phyloP scores from a whole-genome alignment of 2,113 vertebrate genomes.

The Silurus meridionalis region DNA sequence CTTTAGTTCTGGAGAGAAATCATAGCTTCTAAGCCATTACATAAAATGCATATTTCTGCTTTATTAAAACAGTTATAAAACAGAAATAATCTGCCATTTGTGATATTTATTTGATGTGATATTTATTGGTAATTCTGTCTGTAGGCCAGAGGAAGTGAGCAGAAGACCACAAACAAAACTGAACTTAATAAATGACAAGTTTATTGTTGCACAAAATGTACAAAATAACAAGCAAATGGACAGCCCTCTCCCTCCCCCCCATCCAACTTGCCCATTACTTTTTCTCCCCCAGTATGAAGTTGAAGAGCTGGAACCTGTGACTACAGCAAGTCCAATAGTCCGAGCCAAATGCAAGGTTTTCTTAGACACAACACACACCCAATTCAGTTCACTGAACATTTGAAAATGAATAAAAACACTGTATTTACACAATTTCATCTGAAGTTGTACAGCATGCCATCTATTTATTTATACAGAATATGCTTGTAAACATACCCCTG shows the following conservation, averaged over 20 bases:
- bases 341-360: constrained; percentile 76
- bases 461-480: constrained; percentile 79
- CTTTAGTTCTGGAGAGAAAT: not conserved
- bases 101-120: not conserved
- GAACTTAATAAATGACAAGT: constrained; percentile 81
- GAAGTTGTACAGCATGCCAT: constrained; percentile 81
- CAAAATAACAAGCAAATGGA: constrained; percentile 90
- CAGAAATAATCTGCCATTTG: not conserved
- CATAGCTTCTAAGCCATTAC: not conserved
- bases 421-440: constrained; percentile 79
- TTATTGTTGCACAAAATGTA: constrained; percentile 89
- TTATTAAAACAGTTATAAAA: not conserved
- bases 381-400: constrained; percentile 78
- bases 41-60: not conserved
- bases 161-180: constrained; percentile 40
- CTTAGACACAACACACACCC: constrained; percentile 77
- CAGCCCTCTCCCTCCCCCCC: constrained; percentile 55
- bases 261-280: constrained; percentile 63
- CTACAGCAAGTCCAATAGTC: constrained; percentile 74
- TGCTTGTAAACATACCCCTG: constrained; percentile 72
- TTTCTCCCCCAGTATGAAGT: constrained; percentile 70
- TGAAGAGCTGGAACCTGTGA: constrained; percentile 75
- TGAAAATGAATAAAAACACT: constrained; percentile 84
- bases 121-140: not conserved
- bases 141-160: not conserved